phyloP scores from a whole-genome alignment of 2,797 vertebrate species.

The Bradypus variegatus region DNA sequence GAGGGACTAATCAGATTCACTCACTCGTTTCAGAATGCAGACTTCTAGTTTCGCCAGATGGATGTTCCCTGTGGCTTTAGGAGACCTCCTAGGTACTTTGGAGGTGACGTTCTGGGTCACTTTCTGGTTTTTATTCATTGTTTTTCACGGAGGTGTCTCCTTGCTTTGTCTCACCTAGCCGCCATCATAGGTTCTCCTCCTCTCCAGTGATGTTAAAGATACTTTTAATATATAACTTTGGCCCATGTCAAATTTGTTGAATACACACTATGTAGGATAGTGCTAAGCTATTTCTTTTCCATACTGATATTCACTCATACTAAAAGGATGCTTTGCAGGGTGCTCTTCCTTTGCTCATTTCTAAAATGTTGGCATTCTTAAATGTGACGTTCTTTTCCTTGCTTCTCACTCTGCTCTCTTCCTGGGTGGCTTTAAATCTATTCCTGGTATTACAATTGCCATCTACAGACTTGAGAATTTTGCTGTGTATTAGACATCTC shows the following conservation, averaged over 20 bases:
- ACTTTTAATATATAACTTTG: not conserved
- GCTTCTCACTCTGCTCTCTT: not conserved
- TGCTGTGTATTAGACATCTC: not conserved
- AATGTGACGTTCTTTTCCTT: not conserved
- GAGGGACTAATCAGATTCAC: too few relatives aligned
- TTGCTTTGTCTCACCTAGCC: too few relatives aligned
- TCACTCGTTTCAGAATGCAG: too few relatives aligned
- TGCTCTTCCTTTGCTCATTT: not conserved
- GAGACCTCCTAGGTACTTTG: too few relatives aligned
- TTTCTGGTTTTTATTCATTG: too few relatives aligned
- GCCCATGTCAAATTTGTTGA: not conserved
- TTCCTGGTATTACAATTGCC: not conserved
- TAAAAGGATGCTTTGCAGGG: not conserved
- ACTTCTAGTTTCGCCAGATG: too few relatives aligned
- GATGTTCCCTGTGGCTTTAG: too few relatives aligned
- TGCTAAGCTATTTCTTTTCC: not conserved
- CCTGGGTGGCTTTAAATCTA: not conserved
- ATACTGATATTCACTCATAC: not conserved
- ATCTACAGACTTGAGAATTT: not conserved
- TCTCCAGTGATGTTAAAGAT: not conserved
- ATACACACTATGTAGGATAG: not conserved
- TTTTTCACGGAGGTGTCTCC: too few relatives aligned
- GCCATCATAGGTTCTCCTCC: too few relatives aligned
- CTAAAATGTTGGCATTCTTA: not conserved
- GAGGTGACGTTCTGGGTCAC: too few relatives aligned